Evolutionary conservation across 2,888 invertebrate species (phyloP).

Genomic region (Invenusta paracnida): DNA sequence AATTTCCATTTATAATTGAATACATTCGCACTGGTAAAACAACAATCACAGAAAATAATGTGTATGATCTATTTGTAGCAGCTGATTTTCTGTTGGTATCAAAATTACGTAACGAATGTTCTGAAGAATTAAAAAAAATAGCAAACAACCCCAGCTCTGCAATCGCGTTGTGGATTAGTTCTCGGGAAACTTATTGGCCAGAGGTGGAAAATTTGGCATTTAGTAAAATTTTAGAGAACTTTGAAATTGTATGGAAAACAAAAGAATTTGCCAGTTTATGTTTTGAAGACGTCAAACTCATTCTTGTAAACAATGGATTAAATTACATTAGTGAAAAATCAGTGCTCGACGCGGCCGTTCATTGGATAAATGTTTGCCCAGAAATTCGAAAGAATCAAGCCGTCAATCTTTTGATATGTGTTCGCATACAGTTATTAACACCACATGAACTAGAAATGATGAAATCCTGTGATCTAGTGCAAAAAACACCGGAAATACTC

Average conservation of each 20-base stretch:
- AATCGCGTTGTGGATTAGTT: conserved; percentile 28
- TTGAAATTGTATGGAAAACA: conserved; percentile 36
- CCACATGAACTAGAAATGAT: neutral
- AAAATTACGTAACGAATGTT: conserved; percentile 33
- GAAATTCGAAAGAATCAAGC: conserved; percentile 3
- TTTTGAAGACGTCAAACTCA: conserved; percentile 20
- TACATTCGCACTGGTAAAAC: conserved; percentile 30
- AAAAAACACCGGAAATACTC: neutral
- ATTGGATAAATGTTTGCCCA: neutral
- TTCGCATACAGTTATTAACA: conserved; percentile 30
- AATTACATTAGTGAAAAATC: conserved; percentile 38
- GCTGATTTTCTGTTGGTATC: conserved; percentile 36
- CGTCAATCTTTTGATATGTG: conserved; percentile 28
- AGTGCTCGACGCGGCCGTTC: conserved; percentile 27
- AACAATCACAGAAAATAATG: conserved; percentile 34
- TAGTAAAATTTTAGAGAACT: conserved; percentile 37
- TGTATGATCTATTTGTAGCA: conserved; percentile 39
- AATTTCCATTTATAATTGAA: conserved; percentile 32
- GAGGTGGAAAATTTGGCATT: conserved; percentile 35
- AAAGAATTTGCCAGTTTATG: conserved; percentile 32
- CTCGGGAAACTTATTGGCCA: conserved; percentile 31
- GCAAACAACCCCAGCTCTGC: conserved; percentile 31
- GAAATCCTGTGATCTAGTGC: neutral
- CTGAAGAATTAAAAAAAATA: conserved; percentile 2
- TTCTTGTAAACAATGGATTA: conserved; percentile 35